Percentiles rank a stretch among this genome's conserved stretches.
phyloP scores from a whole-genome alignment of 1,140 invertebrate genomes.

The Campoletis sonorensis region DNA sequence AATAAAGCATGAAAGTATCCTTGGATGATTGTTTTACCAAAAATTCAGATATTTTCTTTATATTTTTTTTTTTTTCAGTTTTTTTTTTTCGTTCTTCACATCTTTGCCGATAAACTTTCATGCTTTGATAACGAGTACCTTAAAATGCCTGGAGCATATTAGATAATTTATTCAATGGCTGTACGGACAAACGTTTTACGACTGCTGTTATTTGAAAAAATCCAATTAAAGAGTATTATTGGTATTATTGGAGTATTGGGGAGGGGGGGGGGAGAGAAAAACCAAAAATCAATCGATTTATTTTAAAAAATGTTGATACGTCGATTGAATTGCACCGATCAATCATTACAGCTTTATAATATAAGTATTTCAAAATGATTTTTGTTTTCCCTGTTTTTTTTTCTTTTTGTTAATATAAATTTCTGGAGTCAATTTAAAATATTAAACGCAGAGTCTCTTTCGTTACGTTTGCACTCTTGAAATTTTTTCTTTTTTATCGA shows the following conservation, averaged over 20 bases:
- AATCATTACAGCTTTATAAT: no score
- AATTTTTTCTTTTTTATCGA: not conserved
- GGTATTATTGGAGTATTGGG: not conserved
- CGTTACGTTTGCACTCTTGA: not conserved
- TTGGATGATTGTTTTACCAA: not conserved
- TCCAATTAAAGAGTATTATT: not conserved
- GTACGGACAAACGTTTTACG: not conserved
- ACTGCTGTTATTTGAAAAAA: not conserved
- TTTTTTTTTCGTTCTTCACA: not conserved
- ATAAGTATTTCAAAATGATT: not conserved
- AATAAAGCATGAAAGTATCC: not conserved
- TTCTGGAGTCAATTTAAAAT: not conserved
- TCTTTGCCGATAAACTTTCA: not conserved
- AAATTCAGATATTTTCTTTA: not conserved
- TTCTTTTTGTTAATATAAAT: not conserved
- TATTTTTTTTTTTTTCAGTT: not conserved
- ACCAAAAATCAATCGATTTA: not conserved
- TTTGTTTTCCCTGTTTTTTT: no score
- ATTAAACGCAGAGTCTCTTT: not conserved
- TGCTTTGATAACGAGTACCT: constrained; percentile 10
- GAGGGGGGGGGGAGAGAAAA: no score
- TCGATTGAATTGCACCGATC: no score
- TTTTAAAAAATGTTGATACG: no score
- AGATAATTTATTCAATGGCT: constrained; percentile 30
- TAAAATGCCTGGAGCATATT: constrained; percentile 41